Conservation (phyloP, 1,140 invertebrate genomes). For the Himalopsyche phryganea region DNA sequence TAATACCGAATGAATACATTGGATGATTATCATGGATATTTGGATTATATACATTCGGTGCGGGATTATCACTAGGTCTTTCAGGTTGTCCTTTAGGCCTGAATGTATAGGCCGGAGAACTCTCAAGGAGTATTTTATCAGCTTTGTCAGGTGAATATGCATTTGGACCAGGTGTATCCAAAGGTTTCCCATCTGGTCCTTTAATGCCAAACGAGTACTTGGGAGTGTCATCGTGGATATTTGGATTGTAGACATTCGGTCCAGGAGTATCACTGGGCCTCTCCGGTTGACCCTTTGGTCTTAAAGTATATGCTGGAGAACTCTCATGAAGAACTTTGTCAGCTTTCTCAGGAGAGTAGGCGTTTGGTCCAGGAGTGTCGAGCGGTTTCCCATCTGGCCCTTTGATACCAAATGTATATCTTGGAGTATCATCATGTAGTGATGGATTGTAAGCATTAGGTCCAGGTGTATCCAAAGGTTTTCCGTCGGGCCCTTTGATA, state of each 20-base stretch:
- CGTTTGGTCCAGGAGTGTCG: conserved; percentile 52
- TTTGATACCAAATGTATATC: conserved; percentile 44
- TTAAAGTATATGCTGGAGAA: conserved; percentile 45
- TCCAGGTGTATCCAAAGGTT: conserved; percentile 54
- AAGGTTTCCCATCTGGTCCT: conserved; percentile 44
- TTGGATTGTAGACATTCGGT: conserved; percentile 61
- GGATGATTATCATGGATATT: conserved; percentile 60
- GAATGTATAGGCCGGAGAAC: conserved; percentile 59
- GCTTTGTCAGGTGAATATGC: conserved; percentile 65
- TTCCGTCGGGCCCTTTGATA: conserved; percentile 46
- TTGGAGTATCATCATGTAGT: conserved; percentile 46
- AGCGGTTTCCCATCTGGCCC: conserved; percentile 37
- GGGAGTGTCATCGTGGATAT: conserved; percentile 48
- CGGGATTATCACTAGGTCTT: conserved; percentile 54
- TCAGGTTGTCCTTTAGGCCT: conserved; percentile 54
- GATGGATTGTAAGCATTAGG: conserved; percentile 51
- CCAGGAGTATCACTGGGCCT: conserved; percentile 68
- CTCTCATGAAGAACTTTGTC: conserved; percentile 56
- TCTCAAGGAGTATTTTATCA: conserved; percentile 51
- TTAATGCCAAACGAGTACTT: conserved; percentile 45
- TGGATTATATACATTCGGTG: conserved; percentile 55
- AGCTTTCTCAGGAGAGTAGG: conserved; percentile 58
- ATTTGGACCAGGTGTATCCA: conserved; percentile 64
- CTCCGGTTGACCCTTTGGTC: conserved; percentile 52
- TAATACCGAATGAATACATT: conserved; percentile 47